A percentile compares a stretch with the other conserved stretches of the same genome.
Conservation (phyloP, 2,113 vertebrate genomes). For the Apodemus speciosus region DNA sequence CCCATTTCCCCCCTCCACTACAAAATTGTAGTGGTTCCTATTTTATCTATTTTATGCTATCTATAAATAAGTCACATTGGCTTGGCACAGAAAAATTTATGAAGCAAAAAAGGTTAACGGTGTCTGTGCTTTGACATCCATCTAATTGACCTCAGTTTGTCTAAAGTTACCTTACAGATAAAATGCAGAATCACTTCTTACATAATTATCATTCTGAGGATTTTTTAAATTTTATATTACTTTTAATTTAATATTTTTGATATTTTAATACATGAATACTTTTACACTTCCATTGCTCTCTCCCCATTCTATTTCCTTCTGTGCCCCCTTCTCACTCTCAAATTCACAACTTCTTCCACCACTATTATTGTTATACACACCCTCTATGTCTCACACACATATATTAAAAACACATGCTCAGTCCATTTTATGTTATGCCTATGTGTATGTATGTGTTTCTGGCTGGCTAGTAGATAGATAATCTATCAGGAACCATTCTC, state of each 20-base stretch:
- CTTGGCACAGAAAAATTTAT: neutral
- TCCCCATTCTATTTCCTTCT: neutral
- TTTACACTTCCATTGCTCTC: neutral
- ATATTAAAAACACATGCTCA: neutral
- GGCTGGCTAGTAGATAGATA: neutral
- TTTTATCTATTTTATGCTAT: neutral
- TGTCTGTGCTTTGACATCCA: conserved; percentile 1
- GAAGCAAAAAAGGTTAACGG: neutral
- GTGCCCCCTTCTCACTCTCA: neutral
- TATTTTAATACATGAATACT: neutral
- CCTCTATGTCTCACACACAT: neutral
- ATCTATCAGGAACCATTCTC: neutral
- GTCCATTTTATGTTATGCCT: neutral
- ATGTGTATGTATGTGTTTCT: neutral
- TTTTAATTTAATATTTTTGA: neutral
- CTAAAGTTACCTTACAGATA: neutral
- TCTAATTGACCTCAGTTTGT: neutral
- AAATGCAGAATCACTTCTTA: neutral
- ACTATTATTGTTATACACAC: neutral
- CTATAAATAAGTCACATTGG: neutral
- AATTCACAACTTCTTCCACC: neutral
- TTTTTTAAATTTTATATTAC: neutral
- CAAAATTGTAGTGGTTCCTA: neutral
- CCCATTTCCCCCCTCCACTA: neutral
- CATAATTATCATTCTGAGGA: neutral